phyloP scores from a whole-genome alignment of 2,113 vertebrate genomes.

The Anhinga rufa region DNA sequence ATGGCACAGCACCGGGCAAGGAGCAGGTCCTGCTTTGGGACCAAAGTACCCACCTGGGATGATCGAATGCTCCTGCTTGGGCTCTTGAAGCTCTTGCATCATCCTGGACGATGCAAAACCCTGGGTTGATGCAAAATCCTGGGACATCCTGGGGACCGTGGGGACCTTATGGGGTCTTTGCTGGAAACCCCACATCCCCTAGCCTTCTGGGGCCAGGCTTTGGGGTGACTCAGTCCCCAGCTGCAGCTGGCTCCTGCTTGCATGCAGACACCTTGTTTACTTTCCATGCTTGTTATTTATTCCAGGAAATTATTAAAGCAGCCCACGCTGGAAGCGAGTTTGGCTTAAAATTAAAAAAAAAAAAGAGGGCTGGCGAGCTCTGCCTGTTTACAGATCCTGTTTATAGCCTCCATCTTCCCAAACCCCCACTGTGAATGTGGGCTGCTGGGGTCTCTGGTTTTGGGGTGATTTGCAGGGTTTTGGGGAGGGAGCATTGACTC shows the following conservation, averaged over 20 bases:
- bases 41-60: neutral
- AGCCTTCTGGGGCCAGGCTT: neutral
- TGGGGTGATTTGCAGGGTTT: neutral
- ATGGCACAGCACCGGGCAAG: fast-evolving
- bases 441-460: neutral
- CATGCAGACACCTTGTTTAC: constrained; percentile 34
- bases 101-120: neutral
- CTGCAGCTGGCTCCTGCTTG: neutral
- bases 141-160: fast-evolving
- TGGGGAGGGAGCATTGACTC: neutral
- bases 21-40: neutral
- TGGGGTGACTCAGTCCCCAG: neutral
- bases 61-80: fast-evolving
- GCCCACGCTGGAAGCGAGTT: neutral
- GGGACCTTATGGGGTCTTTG: fast-evolving
- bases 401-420: neutral
- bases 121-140: neutral
- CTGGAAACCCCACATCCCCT: neutral
- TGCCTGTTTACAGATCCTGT: neutral
- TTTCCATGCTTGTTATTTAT: constrained; percentile 33
- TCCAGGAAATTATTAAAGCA: constrained; percentile 54
- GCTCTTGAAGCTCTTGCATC: neutral
- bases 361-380: neutral
- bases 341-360: constrained; percentile 5
- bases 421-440: neutral